Percentiles rank a stretch among this genome's conserved stretches.
Evolutionary conservation across 2,113 vertebrate species (phyloP).

Genomic region (Antechinus flavipes): DNA sequence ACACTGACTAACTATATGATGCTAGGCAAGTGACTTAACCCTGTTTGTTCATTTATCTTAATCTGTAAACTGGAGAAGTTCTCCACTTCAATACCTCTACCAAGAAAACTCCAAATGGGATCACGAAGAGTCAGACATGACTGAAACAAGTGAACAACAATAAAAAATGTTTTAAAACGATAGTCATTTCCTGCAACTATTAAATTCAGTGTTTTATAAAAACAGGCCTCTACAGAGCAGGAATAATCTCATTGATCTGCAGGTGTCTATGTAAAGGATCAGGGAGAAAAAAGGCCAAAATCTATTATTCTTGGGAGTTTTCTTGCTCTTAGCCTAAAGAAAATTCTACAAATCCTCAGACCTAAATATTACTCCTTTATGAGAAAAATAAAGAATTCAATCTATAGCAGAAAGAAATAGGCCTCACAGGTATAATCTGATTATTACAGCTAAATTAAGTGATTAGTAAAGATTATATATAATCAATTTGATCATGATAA

Average conservation of each 20-base stretch:
- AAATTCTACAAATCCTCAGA: conserved; percentile 9
- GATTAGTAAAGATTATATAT: conserved; percentile 5
- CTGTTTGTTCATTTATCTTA: too few species aligned
- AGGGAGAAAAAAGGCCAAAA: conserved; percentile 42
- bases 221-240: conserved; percentile 4
- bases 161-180: too few species aligned
- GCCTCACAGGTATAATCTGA: not conserved
- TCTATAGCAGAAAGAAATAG: not conserved
- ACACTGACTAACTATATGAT: too few species aligned
- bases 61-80: too few species aligned
- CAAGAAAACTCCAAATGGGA: too few species aligned
- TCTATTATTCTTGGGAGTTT: not conserved
- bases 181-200: not conserved
- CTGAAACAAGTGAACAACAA: too few species aligned
- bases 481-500: not conserved
- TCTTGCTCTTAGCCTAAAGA: conserved; percentile 9
- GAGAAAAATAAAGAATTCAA: not conserved
- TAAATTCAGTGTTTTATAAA: not conserved
- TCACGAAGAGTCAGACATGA: too few species aligned
- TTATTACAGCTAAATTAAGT: not conserved
- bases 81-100: too few species aligned
- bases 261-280: conserved; percentile 11
- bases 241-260: not conserved
- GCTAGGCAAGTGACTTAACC: too few species aligned
- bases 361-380: conserved; percentile 9